Evolutionary conservation across 2,113 vertebrate genomes (phyloP), one percentile per base, ranked within the genome.

Genomic region (Xiphophorus couchianus): DNA sequence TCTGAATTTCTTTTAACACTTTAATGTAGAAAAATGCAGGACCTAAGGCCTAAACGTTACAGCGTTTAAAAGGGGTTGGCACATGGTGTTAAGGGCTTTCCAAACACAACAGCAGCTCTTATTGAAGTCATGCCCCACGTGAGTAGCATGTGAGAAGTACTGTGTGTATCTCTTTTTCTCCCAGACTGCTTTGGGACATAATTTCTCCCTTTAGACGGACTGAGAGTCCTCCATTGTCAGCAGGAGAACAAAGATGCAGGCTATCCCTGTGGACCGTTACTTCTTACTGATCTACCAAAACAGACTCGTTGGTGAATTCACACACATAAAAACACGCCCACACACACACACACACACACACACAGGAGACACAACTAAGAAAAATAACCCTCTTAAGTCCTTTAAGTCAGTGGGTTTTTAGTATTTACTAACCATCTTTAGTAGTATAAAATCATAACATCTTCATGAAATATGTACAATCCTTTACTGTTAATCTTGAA

Each of bases 81-180:
- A 88, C 87, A 86, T 86, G 83, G 86, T 86, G 86, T 87, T 85
- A 78, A 90, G 83, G 79, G 82, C 83, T 82, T 85, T 83, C 48
- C 82, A 85, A 82, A 84, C 78, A 92, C 86, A 91, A 91, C 86
- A 86, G 83, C 72, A 86, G 87, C 76, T 90, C 79, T 90, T 91
- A 91, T 92, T 90, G 86, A 91, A 89, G 92, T 91, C 90, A 90
- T 82, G 88, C 86, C 92, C 89, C 92, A 91, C 87, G 92, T 92
- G 92, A 92, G 89, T 80, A 91, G 83, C 89, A 91, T 91, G 91
- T 91, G 90, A 90, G 88, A 82, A 89, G 83, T 77, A 73, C 78
- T 84, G 69, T 84, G 75, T 88, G 80, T 84, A 65, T 74, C 31
- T 85, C 68, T 76, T 75, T 78, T 87, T 90, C 82, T 81, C 72